Evolutionary conservation across 2,113 vertebrate species (phyloP), one percentile per base, ranked within the genome.

Genomic region (Nansenia antarctica): DNA sequence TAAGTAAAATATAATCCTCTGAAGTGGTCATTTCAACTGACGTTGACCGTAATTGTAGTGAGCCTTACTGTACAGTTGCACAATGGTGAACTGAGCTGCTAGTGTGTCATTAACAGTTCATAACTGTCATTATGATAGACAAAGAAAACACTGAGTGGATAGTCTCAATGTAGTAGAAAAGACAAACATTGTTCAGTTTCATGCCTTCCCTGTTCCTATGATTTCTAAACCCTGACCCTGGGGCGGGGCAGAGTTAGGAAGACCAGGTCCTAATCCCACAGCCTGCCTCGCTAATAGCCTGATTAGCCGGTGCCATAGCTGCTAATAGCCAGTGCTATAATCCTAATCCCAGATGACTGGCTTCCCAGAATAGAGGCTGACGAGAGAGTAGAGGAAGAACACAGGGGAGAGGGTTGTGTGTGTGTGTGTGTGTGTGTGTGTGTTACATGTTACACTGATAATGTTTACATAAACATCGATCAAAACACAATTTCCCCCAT

Each of bases 261-360:
- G 37, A 60, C 57, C 39, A 75, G 31, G 78, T 30, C 26, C 37
- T 77, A 83, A 87, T 87, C 82, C 79, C 60, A 34, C 5, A 24
- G 71, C 74, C 65, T 61, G 62, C 57, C 59, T 62, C 45, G 57
- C 26, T 72, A 69, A 84, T 53, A 47, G 69, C 66, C 73, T 79
- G 71, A 82, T 89, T 85, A 86, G 67, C 65, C n/a, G n/a, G n/a
- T n/a, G n/a, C n/a, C n/a, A n/a, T n/a, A n/a, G n/a, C n/a, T n/a
- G n/a, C n/a, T n/a, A n/a, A n/a, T n/a, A 61, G 45, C 63, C 65
- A 59, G 54, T 22, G 34, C 52, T 45, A 70, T 85, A 91, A 90
- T 82, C 87, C 85, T 90, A 85, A 91, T 91, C 73, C 72, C 66
- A 75, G 3, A 76, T 67, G 77, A 88, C 86, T 83, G 71, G 24